Conservation (phyloP, 2,113 vertebrate species). For the Progne subis region DNA sequence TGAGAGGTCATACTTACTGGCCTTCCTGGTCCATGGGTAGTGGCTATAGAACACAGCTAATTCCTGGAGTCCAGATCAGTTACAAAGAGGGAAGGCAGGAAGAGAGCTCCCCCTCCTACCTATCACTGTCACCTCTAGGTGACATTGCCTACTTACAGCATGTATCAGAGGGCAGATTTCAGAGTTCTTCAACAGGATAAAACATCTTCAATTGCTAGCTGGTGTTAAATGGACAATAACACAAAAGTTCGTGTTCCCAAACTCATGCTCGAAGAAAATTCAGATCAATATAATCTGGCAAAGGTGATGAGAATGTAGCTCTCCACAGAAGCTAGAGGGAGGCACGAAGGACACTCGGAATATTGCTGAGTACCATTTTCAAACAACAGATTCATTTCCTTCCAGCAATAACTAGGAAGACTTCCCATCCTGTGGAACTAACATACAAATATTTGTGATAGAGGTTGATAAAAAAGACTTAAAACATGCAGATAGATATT, state of each 20-base stretch:
- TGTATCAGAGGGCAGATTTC: background rate
- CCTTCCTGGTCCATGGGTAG: background rate
- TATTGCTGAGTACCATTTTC: background rate
- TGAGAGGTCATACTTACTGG: background rate
- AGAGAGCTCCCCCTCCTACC: background rate
- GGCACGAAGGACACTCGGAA: background rate
- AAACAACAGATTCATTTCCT: background rate
- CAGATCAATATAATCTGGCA: background rate
- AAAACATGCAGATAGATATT: background rate
- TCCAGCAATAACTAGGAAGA: background rate
- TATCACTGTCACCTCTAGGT: background rate
- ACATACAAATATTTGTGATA: background rate
- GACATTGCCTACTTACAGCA: background rate
- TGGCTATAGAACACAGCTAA: background rate
- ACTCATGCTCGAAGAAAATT: background rate
- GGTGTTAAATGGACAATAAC: background rate
- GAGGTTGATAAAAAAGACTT: background rate
- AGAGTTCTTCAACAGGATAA: background rate
- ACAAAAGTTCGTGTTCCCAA: background rate
- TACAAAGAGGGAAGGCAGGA: background rate
- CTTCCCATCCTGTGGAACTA: background rate
- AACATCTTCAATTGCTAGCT: background rate
- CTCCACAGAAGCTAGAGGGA: background rate
- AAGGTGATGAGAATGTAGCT: background rate
- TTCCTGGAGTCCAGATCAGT: background rate